These are phyloP conservation scores for Halocaridina rubra DNA, from an alignment of 2,888 invertebrate genomes.

Conservation along the genomic window DNA sequence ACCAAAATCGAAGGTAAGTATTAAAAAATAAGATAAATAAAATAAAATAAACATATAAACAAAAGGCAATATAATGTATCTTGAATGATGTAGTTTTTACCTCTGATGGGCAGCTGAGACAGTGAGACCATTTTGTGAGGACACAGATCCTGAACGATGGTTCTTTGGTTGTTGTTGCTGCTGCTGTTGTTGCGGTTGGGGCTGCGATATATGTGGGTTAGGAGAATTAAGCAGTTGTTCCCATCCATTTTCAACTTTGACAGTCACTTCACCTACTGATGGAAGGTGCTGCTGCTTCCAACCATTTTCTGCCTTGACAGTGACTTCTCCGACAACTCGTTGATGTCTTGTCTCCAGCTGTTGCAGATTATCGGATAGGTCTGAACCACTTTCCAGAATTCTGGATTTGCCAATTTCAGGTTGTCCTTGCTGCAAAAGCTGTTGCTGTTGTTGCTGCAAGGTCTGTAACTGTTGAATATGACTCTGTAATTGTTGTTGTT, in stretches of 20 bases:
- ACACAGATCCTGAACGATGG: slow-evolving; percentile 14
- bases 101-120: slow-evolving; percentile 40
- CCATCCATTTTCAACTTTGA: slow-evolving; percentile 58
- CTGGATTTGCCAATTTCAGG: slow-evolving; percentile 1
- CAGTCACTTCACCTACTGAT: slow-evolving; percentile 63
- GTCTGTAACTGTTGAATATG: slow-evolving; percentile 68
- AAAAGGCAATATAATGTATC: too few relatives aligned
- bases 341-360: slow-evolving; percentile 65
- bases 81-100: too few relatives aligned
- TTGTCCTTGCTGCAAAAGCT: slow-evolving; percentile 35
- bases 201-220: neutral
- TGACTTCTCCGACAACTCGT: too few relatives aligned
- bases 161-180: slow-evolving; percentile 19
- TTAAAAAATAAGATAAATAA: too few relatives aligned
- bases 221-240: slow-evolving; percentile 48
- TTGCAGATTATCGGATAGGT: slow-evolving; percentile 43
- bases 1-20: too few relatives aligned
- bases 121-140: slow-evolving; percentile 36
- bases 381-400: slow-evolving; percentile 12
- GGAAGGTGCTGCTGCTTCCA: slow-evolving; percentile 68
- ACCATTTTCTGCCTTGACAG: too few relatives aligned
- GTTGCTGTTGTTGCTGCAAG: slow-evolving; percentile 59
- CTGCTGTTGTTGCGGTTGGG: neutral
- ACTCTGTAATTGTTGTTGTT: slow-evolving; percentile 72
- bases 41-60: too few relatives aligned